Evolutionary conservation across 2,113 vertebrate genomes (phyloP).

Genomic region (Eptatretus burgeri): DNA sequence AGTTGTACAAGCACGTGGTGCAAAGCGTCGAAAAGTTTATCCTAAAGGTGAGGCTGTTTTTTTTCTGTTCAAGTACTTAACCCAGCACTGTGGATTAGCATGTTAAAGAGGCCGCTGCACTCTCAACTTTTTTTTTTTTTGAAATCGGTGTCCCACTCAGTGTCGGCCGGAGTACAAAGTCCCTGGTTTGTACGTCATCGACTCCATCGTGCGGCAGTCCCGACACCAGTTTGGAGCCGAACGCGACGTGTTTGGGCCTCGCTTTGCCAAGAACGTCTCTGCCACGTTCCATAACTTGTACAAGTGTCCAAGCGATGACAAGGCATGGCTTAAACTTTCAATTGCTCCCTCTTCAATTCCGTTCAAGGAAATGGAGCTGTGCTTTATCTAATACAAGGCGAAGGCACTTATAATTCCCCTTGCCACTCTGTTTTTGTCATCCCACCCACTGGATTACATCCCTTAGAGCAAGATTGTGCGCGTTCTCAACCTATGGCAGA

Average conservation of each 20-base stretch:
- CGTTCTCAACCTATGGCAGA: constrained; percentile 93
- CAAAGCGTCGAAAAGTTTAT: constrained; percentile 97
- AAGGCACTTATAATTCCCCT: no score
- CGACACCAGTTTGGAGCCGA: constrained; percentile 93
- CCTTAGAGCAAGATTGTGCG: constrained; percentile 81
- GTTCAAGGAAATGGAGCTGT: no score
- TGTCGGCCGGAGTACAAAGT: constrained; percentile 99
- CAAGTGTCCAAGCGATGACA: constrained; percentile 81
- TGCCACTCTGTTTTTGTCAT: no score
- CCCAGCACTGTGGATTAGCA: constrained; percentile 4
- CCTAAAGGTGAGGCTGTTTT: constrained; percentile 41
- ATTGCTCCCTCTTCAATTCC: no score
- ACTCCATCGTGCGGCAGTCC: constrained; percentile 90
- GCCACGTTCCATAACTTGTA: constrained; percentile 89
- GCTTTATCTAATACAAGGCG: no score
- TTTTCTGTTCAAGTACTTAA: background rate
- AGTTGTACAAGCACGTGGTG: constrained; percentile 98
- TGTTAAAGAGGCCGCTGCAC: background rate
- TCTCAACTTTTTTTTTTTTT: constrained; percentile 8
- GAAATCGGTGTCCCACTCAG: constrained; percentile 16
- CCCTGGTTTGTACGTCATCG: constrained; percentile 80
- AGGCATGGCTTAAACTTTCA: constrained; percentile 22
- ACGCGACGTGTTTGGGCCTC: constrained; percentile 85
- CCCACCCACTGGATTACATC: background rate
- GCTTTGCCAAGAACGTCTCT: constrained; percentile 98